A percentile compares a stretch with the other conserved stretches of the same genome.
phyloP scores from a whole-genome alignment of 1,140 invertebrate species.

The Hylaeus volcanicus region DNA sequence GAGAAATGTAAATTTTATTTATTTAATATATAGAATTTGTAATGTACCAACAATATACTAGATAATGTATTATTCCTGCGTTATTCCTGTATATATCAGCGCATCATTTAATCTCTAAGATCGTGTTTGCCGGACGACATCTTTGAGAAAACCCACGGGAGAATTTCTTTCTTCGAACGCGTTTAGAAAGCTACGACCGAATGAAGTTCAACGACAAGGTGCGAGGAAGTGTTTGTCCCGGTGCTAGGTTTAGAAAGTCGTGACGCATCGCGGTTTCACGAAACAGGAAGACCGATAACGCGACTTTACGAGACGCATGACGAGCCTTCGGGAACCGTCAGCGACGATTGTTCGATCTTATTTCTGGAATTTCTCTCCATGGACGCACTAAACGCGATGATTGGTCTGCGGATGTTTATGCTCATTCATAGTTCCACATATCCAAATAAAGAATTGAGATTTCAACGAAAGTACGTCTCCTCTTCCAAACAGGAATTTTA shows the following conservation, averaged over 20 bases:
- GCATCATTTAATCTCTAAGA: no score
- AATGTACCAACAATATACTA: no score
- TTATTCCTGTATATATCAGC: no score
- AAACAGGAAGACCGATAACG: conserved; percentile 12
- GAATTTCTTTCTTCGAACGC: background rate
- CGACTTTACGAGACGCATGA: background rate
- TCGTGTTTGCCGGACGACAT: background rate
- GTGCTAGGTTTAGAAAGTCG: conserved; percentile 16
- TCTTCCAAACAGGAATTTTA: no score
- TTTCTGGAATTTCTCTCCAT: background rate
- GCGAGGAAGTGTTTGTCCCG: background rate
- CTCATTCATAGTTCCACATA: no score
- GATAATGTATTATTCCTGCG: no score
- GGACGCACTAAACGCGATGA: no score
- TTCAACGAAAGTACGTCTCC: no score
- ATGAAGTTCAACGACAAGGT: background rate
- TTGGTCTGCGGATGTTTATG: no score
- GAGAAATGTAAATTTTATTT: no score
- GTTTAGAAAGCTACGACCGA: background rate
- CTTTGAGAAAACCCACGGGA: background rate
- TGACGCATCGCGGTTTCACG: conserved; percentile 10
- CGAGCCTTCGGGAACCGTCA: background rate
- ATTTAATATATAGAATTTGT: no score
- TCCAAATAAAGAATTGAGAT: no score
- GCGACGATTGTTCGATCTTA: background rate